A percentile compares a stretch with the other conserved stretches of the same genome.
phyloP scores from a whole-genome alignment of 2,797 vertebrate genomes.

The Dicrostonyx torquatus region DNA sequence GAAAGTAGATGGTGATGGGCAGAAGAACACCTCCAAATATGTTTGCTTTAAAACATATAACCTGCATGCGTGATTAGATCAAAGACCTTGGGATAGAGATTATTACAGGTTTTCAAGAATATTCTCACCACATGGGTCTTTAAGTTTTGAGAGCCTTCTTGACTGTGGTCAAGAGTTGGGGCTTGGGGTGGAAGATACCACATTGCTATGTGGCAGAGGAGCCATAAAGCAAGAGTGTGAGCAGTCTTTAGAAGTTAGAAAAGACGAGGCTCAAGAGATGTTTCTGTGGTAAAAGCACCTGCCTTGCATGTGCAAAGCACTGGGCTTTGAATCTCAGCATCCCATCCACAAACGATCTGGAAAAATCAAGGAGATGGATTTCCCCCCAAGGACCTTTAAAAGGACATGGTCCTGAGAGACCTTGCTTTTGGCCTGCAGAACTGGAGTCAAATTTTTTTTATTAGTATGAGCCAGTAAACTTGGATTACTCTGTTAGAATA shows the following conservation, averaged over 20 bases:
- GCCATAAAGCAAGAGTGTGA: accelerated
- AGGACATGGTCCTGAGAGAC: accelerated
- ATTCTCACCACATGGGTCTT: neutral
- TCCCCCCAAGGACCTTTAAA: neutral
- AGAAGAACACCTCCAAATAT: neutral
- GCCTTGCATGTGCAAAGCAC: neutral
- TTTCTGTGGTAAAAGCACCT: neutral
- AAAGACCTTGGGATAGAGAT: neutral
- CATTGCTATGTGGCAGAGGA: neutral
- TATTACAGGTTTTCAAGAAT: neutral
- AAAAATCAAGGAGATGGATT: neutral
- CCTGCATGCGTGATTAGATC: neutral
- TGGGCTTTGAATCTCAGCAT: neutral
- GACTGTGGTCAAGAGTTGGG: neutral
- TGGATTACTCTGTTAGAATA: neutral
- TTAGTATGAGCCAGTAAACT: neutral
- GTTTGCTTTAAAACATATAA: neutral
- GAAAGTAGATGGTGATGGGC: neutral
- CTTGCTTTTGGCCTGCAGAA: neutral
- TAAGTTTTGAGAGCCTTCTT: neutral
- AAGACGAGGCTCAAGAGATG: neutral
- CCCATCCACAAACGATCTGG: neutral
- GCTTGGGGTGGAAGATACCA: neutral
- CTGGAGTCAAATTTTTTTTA: neutral
- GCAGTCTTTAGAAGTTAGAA: neutral